Base-by-base conservation (phyloP, 2,113 vertebrate species). In the Charadrius vociferus region DNA sequence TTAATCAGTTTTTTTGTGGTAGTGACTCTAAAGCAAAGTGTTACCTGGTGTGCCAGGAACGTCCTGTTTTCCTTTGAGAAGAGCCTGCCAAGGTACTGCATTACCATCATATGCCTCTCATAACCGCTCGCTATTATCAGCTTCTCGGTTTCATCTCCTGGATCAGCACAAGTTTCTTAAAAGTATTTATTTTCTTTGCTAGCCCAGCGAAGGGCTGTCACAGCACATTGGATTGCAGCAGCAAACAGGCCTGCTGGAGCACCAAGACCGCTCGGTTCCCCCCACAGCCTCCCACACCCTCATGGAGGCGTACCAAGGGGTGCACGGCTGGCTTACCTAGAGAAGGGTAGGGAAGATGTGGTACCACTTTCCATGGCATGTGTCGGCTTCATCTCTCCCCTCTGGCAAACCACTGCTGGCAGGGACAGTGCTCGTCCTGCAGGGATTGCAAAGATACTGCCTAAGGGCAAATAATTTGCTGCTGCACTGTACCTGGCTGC, bases 61-160 rank as follows among this genome's bases (percentile, higher is more conserved):
- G 96, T 91, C 93, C 97, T 97, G 92, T 88, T 98, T 98, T 96
- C 90, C 65, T 93, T 94, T 20, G 14, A 19, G 61, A 66, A 55
- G 49, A 79, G 88, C 16, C 21, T 93, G 96, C 96, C 96, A 97
- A 97, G 78, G 10, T 30, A 84, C 93, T 83, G 41, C 4, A 8
- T 97, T 97, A 96, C 89, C 23, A 14, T 56, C 70, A 68, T 43
- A 45, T 62, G 68, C 94, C 95, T 97, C 97, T 98, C 96, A 95
- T 90, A 95, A 84, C 80, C 1, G 0, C 89, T 96, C 30, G 14
- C 61, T 70, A 84, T 97, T 96, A 97, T 97, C 97, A 96, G 72
- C 90, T 75, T 97, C 97, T 97, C 93, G 21, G 63, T 97, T 98
- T 97, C 97, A 79, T 86, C 82, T 36, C 70, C 56, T 92, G 62